These are phyloP conservation scores for Pitangus sulphuratus DNA, from an alignment of 2,797 vertebrate genomes.

Conservation along the genomic window DNA sequence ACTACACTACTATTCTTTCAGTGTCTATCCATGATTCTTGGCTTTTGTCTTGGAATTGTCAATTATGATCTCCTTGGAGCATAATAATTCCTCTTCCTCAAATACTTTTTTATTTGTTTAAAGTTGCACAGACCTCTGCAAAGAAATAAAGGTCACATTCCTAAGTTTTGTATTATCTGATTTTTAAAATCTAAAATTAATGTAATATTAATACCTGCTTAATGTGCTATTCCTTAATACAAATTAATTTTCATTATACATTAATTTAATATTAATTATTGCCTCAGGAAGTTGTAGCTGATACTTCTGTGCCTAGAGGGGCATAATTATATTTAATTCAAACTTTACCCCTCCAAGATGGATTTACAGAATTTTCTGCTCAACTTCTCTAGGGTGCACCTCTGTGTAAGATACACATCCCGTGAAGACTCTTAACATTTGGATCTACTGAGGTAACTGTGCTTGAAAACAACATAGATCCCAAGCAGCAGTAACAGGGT, in stretches of 20 bases:
- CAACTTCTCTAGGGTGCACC: neutral
- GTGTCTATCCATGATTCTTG: neutral
- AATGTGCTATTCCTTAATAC: slow-evolving; percentile 47
- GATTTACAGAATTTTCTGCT: neutral
- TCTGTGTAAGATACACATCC: neutral
- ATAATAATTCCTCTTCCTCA: neutral
- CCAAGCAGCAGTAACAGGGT: neutral
- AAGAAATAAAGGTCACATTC: neutral
- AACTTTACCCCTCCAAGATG: neutral
- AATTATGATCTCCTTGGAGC: neutral
- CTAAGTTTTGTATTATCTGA: neutral
- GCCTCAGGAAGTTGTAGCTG: neutral
- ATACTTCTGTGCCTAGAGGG: neutral
- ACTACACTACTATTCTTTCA: neutral
- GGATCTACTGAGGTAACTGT: neutral
- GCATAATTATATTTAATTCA: neutral
- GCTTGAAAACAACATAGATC: neutral
- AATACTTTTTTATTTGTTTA: neutral
- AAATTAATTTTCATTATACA: slow-evolving; percentile 39
- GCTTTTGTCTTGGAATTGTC: neutral
- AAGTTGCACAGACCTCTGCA: neutral
- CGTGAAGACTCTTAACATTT: neutral
- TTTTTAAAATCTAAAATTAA: slow-evolving; percentile 10
- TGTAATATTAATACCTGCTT: neutral
- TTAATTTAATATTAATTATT: slow-evolving; percentile 45